phyloP scores from a whole-genome alignment of 2,888 invertebrate genomes.

The Nymphalis c-album region DNA sequence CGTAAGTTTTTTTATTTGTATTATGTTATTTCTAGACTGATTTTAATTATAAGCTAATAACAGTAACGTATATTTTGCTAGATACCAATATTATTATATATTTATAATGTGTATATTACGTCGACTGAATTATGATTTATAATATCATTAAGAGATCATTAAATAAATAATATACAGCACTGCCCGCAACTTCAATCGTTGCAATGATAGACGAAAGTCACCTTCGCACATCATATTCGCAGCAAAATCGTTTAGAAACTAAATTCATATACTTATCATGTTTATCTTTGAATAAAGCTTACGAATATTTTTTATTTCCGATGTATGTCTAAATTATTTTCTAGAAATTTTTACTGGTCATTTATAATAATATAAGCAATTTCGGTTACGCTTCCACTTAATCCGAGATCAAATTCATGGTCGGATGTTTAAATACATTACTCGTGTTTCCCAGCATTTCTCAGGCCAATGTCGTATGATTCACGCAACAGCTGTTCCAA shows the following conservation, averaged over 20 bases:
- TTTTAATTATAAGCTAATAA: not conserved
- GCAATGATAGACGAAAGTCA: conserved; percentile 24
- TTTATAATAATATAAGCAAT: conserved; percentile 37
- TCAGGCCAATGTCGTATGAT: conserved; percentile 74
- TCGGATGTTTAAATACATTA: conserved; percentile 60
- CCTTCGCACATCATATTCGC: conserved; percentile 24
- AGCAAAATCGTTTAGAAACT: conserved; percentile 61
- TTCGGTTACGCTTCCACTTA: conserved; percentile 48
- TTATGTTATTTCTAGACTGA: not conserved
- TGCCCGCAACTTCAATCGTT: conserved; percentile 14
- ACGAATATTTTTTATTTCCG: conserved; percentile 60
- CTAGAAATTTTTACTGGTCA: conserved; percentile 53
- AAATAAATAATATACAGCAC: not conserved
- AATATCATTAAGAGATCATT: not conserved
- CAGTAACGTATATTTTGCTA: not conserved
- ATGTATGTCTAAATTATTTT: conserved; percentile 58
- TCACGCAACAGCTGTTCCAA: conserved; percentile 74
- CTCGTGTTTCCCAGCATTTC: conserved; percentile 60
- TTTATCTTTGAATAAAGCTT: conserved; percentile 64
- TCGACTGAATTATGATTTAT: not conserved
- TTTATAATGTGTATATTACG: not conserved
- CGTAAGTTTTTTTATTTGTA: conserved; percentile 63
- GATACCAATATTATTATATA: not conserved
- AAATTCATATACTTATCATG: conserved; percentile 55
- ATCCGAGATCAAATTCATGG: conserved; percentile 66